Base-by-base conservation (phyloP, 2,888 invertebrate genomes). In the Macrophya annulata region DNA sequence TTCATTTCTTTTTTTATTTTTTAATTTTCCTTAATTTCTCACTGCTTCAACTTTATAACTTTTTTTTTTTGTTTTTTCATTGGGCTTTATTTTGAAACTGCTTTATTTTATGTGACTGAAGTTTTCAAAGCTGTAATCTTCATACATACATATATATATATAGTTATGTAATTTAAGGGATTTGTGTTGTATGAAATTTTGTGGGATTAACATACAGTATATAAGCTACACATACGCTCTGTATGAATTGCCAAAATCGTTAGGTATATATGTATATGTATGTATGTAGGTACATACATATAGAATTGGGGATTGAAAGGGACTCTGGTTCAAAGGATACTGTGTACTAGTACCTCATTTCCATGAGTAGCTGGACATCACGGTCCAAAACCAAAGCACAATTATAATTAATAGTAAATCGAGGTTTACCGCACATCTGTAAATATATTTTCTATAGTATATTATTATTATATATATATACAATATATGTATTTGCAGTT, bases 311-410 rank as follows among this genome's bases (percentile, higher is more conserved):
- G 1, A 71, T 71, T 40, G 71, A 71, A 71, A 71, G 37, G 71
- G 71, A 40, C 15, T 40, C n/a, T 71, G 71, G 25, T 21, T 71
- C 71, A 71, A 71, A 71, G 71, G 37, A 71, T 71, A 25, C 62
- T 25, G 10, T 25, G 4, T 17, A 62, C 31, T 25, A 62, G 12
- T 15, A 12, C 71, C 71, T 40, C 31, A n/a, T 37, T 71, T 37
- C n/a, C n/a, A 4, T 40, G n/a, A 71, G 71, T 71, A 71, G 37
- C 68, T 31, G 68, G 55, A 55, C 55, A 55, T 55, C 1, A n/a
- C n/a, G n/a, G n/a, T n/a, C n/a, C 55, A 55, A 55, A 55, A 51
- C n/a, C n/a, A n/a, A 55, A n/a, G 6, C n/a, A n/a, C 17, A n/a
- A 55, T 1, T n/a, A 55, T 55, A n/a, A 55, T n/a, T 55, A n/a